Evolutionary conservation across 2,888 invertebrate species (phyloP).

Genomic region (Scaptodrosophila latifasciaeformis): DNA sequence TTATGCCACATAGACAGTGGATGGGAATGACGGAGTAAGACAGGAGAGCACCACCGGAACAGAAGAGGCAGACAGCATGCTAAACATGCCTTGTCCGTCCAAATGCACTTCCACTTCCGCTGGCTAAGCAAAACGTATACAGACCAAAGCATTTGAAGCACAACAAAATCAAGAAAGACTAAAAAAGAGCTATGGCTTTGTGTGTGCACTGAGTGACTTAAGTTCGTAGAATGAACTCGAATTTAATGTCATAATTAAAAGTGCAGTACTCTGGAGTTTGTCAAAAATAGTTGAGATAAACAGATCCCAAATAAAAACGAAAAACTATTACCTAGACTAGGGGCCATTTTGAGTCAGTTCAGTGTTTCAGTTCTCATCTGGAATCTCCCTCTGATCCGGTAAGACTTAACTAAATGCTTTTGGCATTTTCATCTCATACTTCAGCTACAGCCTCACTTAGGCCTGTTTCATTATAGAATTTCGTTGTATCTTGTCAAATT

Average conservation of each 20-base stretch:
- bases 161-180: background rate
- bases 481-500: slow-evolving; percentile 49
- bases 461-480: slow-evolving; percentile 51
- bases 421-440: slow-evolving; percentile 62
- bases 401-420: slow-evolving; percentile 58
- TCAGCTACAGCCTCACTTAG: no score
- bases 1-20: background rate
- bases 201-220: slow-evolving; percentile 16
- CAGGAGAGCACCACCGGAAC: slow-evolving; percentile 10
- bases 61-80: background rate
- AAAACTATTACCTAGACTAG: no score
- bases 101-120: slow-evolving; percentile 4
- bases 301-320: no score
- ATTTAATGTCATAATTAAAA: slow-evolving; percentile 54
- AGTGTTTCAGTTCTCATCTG: slow-evolving; percentile 12
- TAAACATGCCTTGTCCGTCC: background rate
- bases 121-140: slow-evolving; percentile 1
- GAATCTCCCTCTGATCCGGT: slow-evolving; percentile 9
- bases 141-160: background rate
- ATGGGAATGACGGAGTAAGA: slow-evolving; percentile 2
- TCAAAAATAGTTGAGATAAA: no score
- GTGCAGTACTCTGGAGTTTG: slow-evolving; percentile 32
- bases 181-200: slow-evolving; percentile 39
- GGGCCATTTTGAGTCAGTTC: no score
- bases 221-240: slow-evolving; percentile 36